phyloP scores from a whole-genome alignment of 2,113 vertebrate genomes.

The Cynopterus brachyotis region DNA sequence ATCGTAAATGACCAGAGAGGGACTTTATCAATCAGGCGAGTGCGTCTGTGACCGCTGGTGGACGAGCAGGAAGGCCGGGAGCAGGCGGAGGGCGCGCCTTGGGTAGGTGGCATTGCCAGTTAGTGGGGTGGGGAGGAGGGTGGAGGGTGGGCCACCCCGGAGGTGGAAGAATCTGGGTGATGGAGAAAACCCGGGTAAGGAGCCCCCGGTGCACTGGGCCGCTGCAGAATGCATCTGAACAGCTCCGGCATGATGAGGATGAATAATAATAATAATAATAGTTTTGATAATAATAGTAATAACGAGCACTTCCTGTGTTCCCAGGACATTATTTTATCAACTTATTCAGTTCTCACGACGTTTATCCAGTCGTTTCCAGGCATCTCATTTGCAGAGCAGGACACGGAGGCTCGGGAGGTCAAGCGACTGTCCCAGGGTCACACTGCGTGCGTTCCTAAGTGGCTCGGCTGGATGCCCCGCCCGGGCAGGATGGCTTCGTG shows the following conservation, averaged over 20 bases:
- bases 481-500: fast-evolving
- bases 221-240: not conserved
- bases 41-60: slow-evolving; percentile 86
- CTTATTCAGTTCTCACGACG: not conserved
- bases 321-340: not conserved
- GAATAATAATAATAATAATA: not conserved
- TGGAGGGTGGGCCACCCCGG: fast-evolving
- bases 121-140: no score
- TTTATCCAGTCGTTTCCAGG: no score
- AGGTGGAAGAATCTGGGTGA: not conserved
- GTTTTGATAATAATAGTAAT: not conserved
- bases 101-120: not conserved
- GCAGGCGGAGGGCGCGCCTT: not conserved
- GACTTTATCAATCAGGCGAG: slow-evolving; percentile 97
- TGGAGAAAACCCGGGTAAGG: not conserved
- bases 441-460: not conserved
- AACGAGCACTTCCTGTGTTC: no score
- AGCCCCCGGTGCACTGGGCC: no score
- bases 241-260: not conserved
- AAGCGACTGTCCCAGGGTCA: not conserved
- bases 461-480: not conserved
- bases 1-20: slow-evolving; percentile 99
- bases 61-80: slow-evolving; percentile 82
- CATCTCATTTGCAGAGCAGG: not conserved
- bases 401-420: not conserved